Base-by-base conservation (phyloP, 2,113 vertebrate species). In the Passer montanus region DNA sequence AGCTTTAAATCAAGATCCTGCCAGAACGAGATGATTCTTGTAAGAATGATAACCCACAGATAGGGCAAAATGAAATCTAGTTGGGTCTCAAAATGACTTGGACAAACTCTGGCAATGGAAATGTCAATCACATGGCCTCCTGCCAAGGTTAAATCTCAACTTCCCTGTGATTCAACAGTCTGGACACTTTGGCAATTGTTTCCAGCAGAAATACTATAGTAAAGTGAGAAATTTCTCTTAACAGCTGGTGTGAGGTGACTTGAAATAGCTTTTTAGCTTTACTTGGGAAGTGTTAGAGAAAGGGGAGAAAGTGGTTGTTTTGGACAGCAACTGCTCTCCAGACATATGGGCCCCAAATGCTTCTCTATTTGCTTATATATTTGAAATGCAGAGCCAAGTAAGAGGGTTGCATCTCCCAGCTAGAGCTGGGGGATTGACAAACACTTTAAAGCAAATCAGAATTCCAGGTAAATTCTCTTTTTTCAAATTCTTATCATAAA, bases 1-100 rank as follows among this genome's bases (percentile, higher is more conserved):
- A 97, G 72, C 56, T 81, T 96, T 98, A 97, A 97, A 97, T 98
- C 97, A 98, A 97, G 97, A 97, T 98, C 91, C 95, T 39, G 72
- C 87, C 86, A 94, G 91, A 95, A 96, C 43, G 84, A 95, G 93
- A 85, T 90, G 93, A 95, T 98, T 97, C 95, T 96, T 96, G 55
- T 73, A 96, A 97, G 97, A 97, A 97, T 89, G 95, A 97, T 98
- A 98, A 97, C 97, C 77, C 88, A 56, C 72, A 97, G 97, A 97
- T 97, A 98, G 95, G 55, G 93, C 67, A 96, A 97, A 97, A 96
- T 95, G 91, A 97, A 97, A 96, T 96, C 91, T 93, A 84, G 74
- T 66, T 97, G 96, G 84, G 86, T 97, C 83, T 93, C 37, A 15
- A 96, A 98, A 97, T 97, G 74, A 95, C 90, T 95, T 89, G 80